Percentiles rank a stretch among this genome's conserved stretches.
phyloP scores from a whole-genome alignment of 2,797 vertebrate species.

The Scolopax bukidnonensis region DNA sequence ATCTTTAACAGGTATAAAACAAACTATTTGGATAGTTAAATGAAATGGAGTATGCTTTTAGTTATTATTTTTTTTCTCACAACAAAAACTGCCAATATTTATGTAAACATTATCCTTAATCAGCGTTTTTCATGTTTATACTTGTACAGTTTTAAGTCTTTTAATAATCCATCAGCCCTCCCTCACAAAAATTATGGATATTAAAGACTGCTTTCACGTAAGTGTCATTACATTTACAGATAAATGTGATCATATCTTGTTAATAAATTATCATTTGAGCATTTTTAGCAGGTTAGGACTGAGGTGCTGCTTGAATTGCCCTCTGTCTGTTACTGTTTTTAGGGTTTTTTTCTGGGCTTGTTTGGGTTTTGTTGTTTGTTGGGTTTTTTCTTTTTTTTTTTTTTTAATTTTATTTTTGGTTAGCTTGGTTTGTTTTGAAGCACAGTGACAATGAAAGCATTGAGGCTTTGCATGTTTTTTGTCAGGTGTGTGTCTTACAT shows the following conservation, averaged over 20 bases:
- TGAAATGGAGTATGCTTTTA: conserved; percentile 55
- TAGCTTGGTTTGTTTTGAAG: conserved; percentile 53
- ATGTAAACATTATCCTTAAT: conserved; percentile 62
- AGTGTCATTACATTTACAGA: conserved; percentile 37
- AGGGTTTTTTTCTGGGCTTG: background rate
- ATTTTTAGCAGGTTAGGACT: conserved; percentile 51
- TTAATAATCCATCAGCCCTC: conserved; percentile 59
- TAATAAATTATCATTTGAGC: conserved; percentile 52
- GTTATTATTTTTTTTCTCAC: conserved; percentile 36
- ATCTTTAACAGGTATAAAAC: conserved; percentile 61
- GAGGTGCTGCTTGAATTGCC: conserved; percentile 42
- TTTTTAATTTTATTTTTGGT: background rate
- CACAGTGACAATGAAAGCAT: background rate
- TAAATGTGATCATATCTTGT: conserved; percentile 55
- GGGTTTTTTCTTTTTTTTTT: background rate
- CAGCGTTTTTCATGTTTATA: conserved; percentile 74
- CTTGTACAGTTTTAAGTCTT: conserved; percentile 77
- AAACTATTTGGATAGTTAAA: conserved; percentile 61
- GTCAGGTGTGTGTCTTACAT: conserved; percentile 48
- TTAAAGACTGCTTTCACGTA: conserved; percentile 57
- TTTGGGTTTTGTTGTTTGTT: background rate
- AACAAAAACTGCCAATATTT: conserved; percentile 71
- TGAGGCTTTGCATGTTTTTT: conserved; percentile 61
- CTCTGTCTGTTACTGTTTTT: conserved; percentile 45
- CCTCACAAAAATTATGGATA: conserved; percentile 18